Base-by-base conservation (phyloP, 2,888 invertebrate species). In the Malachius bipustulatus region DNA sequence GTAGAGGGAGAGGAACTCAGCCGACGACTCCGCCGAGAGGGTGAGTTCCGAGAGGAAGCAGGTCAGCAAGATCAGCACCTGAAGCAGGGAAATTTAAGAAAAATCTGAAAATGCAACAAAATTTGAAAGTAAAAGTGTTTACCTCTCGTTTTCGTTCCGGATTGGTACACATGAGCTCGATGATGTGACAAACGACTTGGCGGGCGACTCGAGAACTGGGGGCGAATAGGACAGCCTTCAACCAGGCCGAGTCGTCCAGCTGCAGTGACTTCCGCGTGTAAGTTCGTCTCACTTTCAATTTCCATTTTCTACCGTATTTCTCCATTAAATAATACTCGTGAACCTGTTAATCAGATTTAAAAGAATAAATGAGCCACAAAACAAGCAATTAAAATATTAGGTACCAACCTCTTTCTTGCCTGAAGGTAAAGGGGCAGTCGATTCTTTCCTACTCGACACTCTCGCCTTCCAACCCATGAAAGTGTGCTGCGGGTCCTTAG, bases 181-280 rank as follows among this genome's bases (percentile, higher is more conserved):
- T 73, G 65, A 93, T 80, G 55, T 82, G 82, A 51, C 91, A 91
- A 6, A 89, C 85, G 19, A 90, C 79, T 60, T 88, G 83, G 14
- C 94, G 73, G 0, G 90, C 88, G 42, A 88, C 74, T 33, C 88
- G 73, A 0, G 91, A 93, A 56, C 88, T 87, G 0, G 87, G 79
- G 64, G 90, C 90, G 62, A 94, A 94, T 50, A 94, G 70, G 4
- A 93, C 82, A n/a, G 83, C 82, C 46, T 87, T 82, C 39, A 94
- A 66, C 94, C 94, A 94, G 0, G 82, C 77, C 26, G 77, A 75
- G 47, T 78, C 75, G 29, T 74, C 71, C 12, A 82, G 60, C 14
- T 71, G 69, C 32, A 81, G 58, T 1, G 70, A 69, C 1, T 72
- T 67, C 48, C 71, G 67, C 11, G 39, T 39, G 4, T 40, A 41